Evolutionary conservation across 2,888 invertebrate species (phyloP).

Genomic region (Acleris literana): DNA sequence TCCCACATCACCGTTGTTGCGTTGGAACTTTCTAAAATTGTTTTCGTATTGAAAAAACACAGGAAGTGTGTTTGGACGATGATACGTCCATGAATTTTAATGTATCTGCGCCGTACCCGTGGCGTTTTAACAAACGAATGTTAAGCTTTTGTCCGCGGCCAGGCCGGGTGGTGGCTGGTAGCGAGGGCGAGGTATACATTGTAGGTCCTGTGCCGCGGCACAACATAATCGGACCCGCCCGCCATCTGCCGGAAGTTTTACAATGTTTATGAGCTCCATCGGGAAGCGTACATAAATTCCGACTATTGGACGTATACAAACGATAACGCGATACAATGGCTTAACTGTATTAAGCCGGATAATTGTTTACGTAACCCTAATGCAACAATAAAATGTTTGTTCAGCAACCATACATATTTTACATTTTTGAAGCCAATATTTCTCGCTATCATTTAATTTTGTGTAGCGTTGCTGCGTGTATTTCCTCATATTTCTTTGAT

Average conservation of each 20-base stretch:
- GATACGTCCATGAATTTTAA: constrained; percentile 37
- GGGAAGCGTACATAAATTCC: constrained; percentile 77
- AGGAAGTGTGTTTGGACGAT: constrained; percentile 33
- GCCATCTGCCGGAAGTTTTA: constrained; percentile 81
- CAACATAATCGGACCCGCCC: constrained; percentile 69
- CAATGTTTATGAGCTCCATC: constrained; percentile 80
- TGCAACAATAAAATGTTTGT: constrained; percentile 22
- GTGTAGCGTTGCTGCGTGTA: not conserved
- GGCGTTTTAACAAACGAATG: constrained; percentile 36
- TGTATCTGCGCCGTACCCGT: constrained; percentile 28
- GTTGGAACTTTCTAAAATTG: constrained; percentile 28
- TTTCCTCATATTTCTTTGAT: constrained; percentile 16
- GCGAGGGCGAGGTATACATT: constrained; percentile 35
- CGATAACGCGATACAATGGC: constrained; percentile 66
- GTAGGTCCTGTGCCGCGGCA: constrained; percentile 43
- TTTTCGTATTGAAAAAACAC: constrained; percentile 29
- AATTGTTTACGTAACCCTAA: constrained; percentile 52
- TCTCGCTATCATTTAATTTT: too few species aligned
- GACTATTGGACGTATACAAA: constrained; percentile 66
- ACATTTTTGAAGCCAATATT: not conserved
- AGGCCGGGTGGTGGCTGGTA: constrained; percentile 1
- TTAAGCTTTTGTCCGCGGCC: constrained; percentile 36
- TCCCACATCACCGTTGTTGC: constrained; percentile 28
- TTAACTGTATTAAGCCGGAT: constrained; percentile 59
- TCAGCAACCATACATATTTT: constrained; percentile 12